A percentile compares a stretch with the other conserved stretches of the same genome.
phyloP scores from a whole-genome alignment of 2,113 vertebrate species.

The Mirounga angustirostris region DNA sequence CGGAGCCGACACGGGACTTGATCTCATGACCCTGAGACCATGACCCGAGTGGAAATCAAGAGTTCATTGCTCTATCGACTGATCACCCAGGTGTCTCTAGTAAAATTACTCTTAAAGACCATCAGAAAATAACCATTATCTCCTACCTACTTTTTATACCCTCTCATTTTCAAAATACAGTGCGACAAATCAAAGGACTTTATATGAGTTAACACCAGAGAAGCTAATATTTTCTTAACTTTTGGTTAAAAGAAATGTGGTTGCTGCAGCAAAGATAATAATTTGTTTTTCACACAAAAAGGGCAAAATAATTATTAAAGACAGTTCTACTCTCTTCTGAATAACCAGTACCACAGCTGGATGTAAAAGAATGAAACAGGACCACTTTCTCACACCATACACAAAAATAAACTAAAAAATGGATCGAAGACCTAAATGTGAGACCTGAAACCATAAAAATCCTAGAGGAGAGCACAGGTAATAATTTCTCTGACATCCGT shows the following conservation, averaged over 20 bases:
- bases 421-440: not conserved
- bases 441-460: not conserved
- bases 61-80: not conserved
- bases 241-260: not conserved
- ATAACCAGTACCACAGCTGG: not conserved
- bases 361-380: not conserved
- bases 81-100: not conserved
- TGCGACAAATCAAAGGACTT: not conserved
- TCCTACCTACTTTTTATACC: not conserved
- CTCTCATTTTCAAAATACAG: slow-evolving; percentile 36
- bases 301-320: slow-evolving; percentile 31
- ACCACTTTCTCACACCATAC: not conserved
- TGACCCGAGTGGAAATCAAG: not conserved
- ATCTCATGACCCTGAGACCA: not conserved
- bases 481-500: not conserved
- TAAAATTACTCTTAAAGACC: slow-evolving; percentile 6
- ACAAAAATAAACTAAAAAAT: not conserved
- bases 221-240: slow-evolving; percentile 28
- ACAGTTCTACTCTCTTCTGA: not conserved
- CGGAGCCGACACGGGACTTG: not conserved
- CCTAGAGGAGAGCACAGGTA: not conserved
- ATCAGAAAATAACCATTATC: not conserved
- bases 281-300: not conserved
- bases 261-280: not conserved
- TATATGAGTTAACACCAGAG: not conserved